Conservation (phyloP, 2,113 vertebrate species). For the Lampris incognitus region DNA sequence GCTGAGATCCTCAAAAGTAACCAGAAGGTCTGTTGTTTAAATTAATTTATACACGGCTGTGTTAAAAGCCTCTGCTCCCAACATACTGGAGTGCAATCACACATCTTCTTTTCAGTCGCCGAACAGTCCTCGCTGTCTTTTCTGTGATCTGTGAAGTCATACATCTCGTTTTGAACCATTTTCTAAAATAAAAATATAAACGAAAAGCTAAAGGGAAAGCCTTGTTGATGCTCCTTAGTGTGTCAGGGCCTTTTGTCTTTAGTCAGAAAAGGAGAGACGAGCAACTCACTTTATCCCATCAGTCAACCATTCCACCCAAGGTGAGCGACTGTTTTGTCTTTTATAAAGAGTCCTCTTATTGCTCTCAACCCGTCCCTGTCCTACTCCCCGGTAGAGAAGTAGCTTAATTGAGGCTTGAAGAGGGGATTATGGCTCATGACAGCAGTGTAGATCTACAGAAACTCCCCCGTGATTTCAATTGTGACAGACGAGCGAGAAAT, state of each 20-base stretch:
- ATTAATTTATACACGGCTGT: not conserved
- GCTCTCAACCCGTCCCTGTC: conserved; percentile 2
- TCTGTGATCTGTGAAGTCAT: conserved; percentile 61
- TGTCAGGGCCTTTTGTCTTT: conserved; percentile 38
- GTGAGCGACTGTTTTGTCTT: conserved; percentile 5
- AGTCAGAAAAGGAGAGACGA: conserved; percentile 13
- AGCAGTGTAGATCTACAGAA: conserved; percentile 42
- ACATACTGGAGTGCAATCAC: conserved; percentile 39
- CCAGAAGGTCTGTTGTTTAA: not conserved
- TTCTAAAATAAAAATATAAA: conserved; percentile 8
- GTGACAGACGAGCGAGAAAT: conserved; percentile 59
- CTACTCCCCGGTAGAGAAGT: conserved; percentile 25
- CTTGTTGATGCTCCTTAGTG: conserved; percentile 34
- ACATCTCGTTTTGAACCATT: conserved; percentile 62
- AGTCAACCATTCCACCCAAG: conserved; percentile 31
- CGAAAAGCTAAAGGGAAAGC: conserved; percentile 39
- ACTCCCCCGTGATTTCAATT: conserved; percentile 53
- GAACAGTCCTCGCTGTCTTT: conserved; percentile 33
- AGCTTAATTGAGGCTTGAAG: conserved; percentile 46
- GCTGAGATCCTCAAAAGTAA: too few species aligned
- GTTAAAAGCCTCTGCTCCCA: not conserved
- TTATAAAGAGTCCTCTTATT: not conserved
- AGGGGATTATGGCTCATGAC: conserved; percentile 58
- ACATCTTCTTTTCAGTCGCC: conserved; percentile 56
- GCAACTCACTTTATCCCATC: conserved; percentile 31